Evolutionary conservation across 2,888 invertebrate genomes (phyloP), one percentile per base, ranked within the genome.

Genomic region (Zaprionus obscuricornis): DNA sequence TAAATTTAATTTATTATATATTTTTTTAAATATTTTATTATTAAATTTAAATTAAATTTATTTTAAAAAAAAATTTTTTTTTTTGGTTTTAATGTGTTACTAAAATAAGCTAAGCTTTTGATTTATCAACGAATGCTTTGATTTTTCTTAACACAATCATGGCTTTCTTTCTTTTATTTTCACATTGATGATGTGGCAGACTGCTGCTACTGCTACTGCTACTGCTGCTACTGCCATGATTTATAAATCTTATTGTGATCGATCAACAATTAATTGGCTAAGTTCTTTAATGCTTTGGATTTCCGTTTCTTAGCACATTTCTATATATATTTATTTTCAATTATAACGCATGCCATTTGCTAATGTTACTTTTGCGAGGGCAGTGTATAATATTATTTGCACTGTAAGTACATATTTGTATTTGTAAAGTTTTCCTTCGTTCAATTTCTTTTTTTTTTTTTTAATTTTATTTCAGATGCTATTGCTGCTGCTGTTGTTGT

Each of bases 341-440:
- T 78, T 78, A 78, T 62, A 79, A 54, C 59, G 62, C 73, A 69
- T 66, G 57, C 64, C 79, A 77, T 70, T 74, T 66, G 62, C 74
- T 71, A 84, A 76, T 73, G 65, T 39, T 45, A n/a, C 52, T 58
- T 67, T 64, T n/a, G n/a, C n/a, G n/a, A n/a, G n/a, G n/a, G n/a
- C n/a, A n/a, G n/a, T n/a, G n/a, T n/a, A n/a, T n/a, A n/a, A n/a
- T 64, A 63, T 71, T 84, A 70, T 84, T 81, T 73, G 77, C 62
- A 52, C 63, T 74, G 74, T 55, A 69, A 70, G 57, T 65, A 8
- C 22, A 22, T 60, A 55, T 14, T 42, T 43, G 55, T 37, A 8
- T 34, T 46, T 50, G 18, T 36, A 7, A 13, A 7, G 11, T 6
- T 1, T 6, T 2, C 10, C 22, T 37, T 27, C 34, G 31, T 45